Conservation (phyloP, 2,113 vertebrate genomes). For the Pteruthius melanotis region DNA sequence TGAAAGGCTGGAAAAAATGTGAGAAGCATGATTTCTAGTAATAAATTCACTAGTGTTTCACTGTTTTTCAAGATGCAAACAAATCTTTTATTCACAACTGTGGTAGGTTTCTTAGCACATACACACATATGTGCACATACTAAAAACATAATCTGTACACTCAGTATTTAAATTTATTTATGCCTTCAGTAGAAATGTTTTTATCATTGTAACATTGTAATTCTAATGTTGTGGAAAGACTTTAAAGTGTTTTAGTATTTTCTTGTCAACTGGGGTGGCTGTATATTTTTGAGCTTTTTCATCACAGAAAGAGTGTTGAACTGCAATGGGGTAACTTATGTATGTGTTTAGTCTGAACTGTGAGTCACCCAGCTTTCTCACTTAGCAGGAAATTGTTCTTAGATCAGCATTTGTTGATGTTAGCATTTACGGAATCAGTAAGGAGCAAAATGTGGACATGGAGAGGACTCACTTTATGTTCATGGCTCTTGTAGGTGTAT, state of each 20-base stretch:
- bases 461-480: background rate
- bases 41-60: background rate
- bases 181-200: background rate
- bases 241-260: background rate
- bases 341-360: background rate
- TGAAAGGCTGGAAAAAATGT: background rate
- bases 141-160: background rate
- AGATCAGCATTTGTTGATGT: background rate
- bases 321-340: background rate
- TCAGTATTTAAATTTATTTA: background rate
- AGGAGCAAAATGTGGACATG: background rate
- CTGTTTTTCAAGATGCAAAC: background rate
- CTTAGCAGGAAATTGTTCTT: background rate
- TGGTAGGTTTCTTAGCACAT: background rate
- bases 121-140: rapidly evolving
- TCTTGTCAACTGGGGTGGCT: background rate
- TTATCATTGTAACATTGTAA: background rate
- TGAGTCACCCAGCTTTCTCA: background rate
- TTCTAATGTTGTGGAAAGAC: background rate
- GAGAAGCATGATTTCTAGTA: background rate
- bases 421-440: background rate
- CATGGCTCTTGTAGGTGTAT: background rate
- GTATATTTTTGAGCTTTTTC: background rate
- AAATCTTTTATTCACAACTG: background rate
- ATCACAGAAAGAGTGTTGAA: background rate